Evolutionary conservation across 2,113 vertebrate species (phyloP).

Genomic region (Struthidea cinerea): DNA sequence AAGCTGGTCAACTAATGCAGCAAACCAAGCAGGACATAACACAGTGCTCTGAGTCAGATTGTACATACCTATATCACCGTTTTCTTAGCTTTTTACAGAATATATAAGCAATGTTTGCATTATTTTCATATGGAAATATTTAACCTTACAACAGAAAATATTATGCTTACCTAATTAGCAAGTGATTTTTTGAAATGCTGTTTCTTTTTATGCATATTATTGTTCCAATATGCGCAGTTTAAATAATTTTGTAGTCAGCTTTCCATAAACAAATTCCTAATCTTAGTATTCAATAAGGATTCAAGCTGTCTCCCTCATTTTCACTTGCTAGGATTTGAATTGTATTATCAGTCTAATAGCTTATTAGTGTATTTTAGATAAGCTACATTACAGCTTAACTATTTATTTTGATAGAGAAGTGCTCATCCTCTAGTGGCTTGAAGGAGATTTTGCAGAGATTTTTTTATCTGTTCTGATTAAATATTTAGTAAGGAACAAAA

Average conservation of each 20-base stretch:
- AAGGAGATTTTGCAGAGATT: slow-evolving; percentile 18
- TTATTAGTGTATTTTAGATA: slow-evolving; percentile 44
- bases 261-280: not conserved
- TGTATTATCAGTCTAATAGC: slow-evolving; percentile 18
- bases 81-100: not conserved
- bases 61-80: not conserved
- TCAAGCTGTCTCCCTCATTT: not conserved
- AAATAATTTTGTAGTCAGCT: not conserved
- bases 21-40: not conserved
- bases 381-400: slow-evolving; percentile 33
- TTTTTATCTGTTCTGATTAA: slow-evolving; percentile 14
- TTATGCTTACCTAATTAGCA: not conserved
- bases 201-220: not conserved
- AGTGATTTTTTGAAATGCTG: not conserved
- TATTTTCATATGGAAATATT: not conserved
- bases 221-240: not conserved
- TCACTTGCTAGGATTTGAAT: slow-evolving; percentile 45
- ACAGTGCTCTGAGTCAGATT: not conserved
- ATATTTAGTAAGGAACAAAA: slow-evolving; percentile 46
- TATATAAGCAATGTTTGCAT: not conserved
- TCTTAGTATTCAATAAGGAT: not conserved
- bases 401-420: slow-evolving; percentile 43
- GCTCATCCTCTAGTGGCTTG: slow-evolving; percentile 27
- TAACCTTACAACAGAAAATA: not conserved
- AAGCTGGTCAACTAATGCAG: not conserved